These are phyloP conservation scores for Malurus melanocephalus DNA, from an alignment of 2,113 vertebrate genomes.

Conservation along the genomic window DNA sequence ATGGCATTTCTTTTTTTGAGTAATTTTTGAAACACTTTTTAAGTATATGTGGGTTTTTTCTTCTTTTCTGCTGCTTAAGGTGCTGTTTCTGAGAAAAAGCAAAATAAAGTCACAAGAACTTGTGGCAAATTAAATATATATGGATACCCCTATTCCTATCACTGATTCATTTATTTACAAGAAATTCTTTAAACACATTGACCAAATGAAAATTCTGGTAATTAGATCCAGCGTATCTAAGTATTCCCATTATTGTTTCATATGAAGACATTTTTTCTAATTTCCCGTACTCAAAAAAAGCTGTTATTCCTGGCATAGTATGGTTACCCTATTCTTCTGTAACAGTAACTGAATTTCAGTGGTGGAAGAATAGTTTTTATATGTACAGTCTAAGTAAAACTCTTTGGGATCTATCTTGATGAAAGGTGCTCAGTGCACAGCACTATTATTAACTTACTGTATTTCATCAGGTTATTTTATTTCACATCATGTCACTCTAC, in stretches of 20 bases:
- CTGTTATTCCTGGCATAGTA: conserved; percentile 35
- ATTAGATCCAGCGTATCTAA: background rate
- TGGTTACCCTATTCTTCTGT: conserved; percentile 4
- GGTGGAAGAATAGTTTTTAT: conserved; percentile 14
- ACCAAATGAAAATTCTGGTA: conserved; percentile 31
- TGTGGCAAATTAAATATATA: background rate
- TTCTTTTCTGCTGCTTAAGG: background rate
- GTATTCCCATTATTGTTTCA: conserved; percentile 49
- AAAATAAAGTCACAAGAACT: background rate
- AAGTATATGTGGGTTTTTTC: background rate
- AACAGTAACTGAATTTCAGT: conserved; percentile 18
- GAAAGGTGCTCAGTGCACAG: conserved; percentile 42
- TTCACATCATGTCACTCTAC: conserved; percentile 12
- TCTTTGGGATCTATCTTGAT: conserved; percentile 14
- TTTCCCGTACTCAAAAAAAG: conserved; percentile 28
- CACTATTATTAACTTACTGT: conserved; percentile 12
- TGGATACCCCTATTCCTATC: background rate
- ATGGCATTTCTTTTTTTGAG: background rate
- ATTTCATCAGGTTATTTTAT: conserved; percentile 46
- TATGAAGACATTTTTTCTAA: background rate
- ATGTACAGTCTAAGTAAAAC: background rate
- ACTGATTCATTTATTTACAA: conserved; percentile 10
- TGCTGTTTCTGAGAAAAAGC: background rate
- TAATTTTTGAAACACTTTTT: background rate
- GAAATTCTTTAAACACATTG: background rate